Evolutionary conservation across 1,140 invertebrate species (phyloP).

Genomic region (Cydia fagiglandana): DNA sequence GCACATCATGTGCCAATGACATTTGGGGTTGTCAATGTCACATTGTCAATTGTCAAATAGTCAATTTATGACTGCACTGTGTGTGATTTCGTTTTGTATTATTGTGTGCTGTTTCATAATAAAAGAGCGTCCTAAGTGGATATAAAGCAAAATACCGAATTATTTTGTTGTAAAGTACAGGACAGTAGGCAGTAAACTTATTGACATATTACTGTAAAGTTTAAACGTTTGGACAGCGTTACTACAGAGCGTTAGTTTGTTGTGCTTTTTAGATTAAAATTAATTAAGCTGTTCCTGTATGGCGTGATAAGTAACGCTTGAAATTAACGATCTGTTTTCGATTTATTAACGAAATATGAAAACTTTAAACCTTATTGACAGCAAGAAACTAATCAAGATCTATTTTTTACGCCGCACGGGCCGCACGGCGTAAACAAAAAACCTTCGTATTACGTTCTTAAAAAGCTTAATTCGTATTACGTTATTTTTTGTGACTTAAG

Average conservation of each 20-base stretch:
- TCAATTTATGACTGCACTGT: background rate
- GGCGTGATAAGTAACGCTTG: background rate
- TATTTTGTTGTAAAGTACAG: background rate
- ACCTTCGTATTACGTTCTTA: background rate
- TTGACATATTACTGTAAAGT: background rate
- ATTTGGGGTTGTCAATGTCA: background rate
- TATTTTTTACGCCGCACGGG: too few species aligned
- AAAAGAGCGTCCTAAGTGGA: background rate
- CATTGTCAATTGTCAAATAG: background rate
- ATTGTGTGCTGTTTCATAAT: background rate
- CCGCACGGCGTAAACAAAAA: too few species aligned
- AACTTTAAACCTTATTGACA: background rate
- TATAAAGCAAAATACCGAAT: background rate
- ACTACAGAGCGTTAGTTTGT: background rate
- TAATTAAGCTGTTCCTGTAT: constrained; percentile 25
- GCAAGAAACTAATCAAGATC: background rate
- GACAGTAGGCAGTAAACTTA: background rate
- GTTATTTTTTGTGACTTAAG: background rate
- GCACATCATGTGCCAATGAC: background rate
- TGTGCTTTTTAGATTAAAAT: background rate
- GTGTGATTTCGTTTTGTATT: background rate
- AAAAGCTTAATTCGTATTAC: background rate
- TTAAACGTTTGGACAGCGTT: background rate
- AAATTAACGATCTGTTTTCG: background rate
- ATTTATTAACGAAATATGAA: too few species aligned